These are phyloP conservation scores for Pachyramphus minor DNA, from an alignment of 2,113 vertebrate genomes.

Conservation along the genomic window DNA sequence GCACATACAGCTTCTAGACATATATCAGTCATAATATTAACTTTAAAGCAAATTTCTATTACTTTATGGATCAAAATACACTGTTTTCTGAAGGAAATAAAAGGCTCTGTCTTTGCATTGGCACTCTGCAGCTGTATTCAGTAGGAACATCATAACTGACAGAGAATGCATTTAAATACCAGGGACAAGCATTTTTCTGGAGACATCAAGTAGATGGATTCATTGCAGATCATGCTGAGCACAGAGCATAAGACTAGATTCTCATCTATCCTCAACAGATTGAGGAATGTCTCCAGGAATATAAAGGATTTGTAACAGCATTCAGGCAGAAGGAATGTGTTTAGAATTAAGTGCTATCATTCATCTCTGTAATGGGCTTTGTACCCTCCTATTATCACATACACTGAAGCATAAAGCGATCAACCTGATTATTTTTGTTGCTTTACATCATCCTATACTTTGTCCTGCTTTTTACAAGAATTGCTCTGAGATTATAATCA, in stretches of 20 bases:
- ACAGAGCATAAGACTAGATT: neutral
- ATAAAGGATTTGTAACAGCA: neutral
- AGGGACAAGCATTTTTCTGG: neutral
- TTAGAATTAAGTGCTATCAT: neutral
- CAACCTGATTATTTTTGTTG: neutral
- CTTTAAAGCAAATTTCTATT: neutral
- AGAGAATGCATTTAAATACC: neutral
- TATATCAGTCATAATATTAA: neutral
- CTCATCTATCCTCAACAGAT: neutral
- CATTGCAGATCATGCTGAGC: neutral
- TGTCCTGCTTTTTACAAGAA: neutral
- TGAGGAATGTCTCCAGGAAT: neutral
- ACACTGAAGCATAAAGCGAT: neutral
- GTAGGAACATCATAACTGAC: neutral
- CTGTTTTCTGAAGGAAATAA: neutral
- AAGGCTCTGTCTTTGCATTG: neutral
- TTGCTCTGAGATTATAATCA: neutral
- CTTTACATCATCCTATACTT: neutral
- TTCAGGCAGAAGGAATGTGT: neutral
- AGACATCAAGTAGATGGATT: neutral
- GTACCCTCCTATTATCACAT: neutral
- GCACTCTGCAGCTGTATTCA: neutral
- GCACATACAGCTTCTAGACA: neutral
- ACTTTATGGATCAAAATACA: neutral
- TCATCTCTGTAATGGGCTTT: neutral